phyloP scores from a whole-genome alignment of 1,140 invertebrate species.

The Orchestia grillus region DNA sequence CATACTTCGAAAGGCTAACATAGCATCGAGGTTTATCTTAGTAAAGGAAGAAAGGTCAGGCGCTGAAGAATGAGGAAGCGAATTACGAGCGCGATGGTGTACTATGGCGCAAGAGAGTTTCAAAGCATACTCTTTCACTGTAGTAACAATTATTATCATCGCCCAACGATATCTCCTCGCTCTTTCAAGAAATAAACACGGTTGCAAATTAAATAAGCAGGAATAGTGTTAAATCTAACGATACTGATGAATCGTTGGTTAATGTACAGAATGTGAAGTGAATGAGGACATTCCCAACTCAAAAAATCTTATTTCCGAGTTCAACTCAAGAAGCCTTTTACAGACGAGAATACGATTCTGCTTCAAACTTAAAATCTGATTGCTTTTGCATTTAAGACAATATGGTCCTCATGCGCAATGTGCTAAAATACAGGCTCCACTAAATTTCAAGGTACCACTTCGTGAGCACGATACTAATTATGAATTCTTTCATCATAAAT shows the following conservation, averaged over 20 bases:
- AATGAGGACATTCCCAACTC: too few relatives aligned
- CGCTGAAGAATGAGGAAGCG: not conserved
- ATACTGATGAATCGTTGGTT: too few relatives aligned
- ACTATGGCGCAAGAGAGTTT: not conserved
- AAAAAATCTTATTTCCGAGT: too few relatives aligned
- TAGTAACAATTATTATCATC: not conserved
- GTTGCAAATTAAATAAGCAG: not conserved
- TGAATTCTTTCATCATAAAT: too few relatives aligned
- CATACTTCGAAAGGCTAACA: not conserved
- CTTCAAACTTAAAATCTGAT: not conserved
- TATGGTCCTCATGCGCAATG: not conserved
- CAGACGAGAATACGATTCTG: not conserved
- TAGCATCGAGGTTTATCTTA: not conserved
- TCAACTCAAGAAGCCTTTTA: too few relatives aligned
- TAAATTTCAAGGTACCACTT: not conserved
- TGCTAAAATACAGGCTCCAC: not conserved
- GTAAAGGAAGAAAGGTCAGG: not conserved
- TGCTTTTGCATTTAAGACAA: not conserved
- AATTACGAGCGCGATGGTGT: not conserved
- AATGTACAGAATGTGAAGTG: too few relatives aligned
- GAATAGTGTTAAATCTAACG: too few relatives aligned
- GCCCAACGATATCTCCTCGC: not conserved
- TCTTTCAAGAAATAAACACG: not conserved
- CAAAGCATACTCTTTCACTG: not conserved
- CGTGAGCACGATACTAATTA: too few relatives aligned